Conservation (phyloP, 2,888 invertebrate genomes). For the Ophion costatus region DNA sequence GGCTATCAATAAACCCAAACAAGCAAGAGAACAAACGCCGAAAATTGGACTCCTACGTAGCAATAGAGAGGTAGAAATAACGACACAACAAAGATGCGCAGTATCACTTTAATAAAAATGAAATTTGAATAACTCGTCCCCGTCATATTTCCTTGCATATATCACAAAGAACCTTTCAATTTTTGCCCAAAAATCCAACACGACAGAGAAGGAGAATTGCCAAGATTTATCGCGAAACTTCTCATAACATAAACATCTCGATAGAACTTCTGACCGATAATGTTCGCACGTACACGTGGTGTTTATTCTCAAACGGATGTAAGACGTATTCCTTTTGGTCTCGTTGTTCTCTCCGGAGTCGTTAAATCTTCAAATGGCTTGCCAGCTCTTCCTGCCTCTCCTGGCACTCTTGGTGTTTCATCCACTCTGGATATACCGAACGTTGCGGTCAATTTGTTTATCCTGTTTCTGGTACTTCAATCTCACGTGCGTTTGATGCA, state of each 20-base stretch:
- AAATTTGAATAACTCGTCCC: no score
- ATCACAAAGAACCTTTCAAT: no score
- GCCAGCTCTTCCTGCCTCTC: conserved; percentile 56
- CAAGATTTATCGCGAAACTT: neutral
- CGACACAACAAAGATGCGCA: no score
- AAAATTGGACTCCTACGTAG: no score
- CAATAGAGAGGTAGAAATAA: no score
- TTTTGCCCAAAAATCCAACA: no score
- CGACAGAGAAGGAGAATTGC: neutral
- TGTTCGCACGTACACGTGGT: conserved; percentile 31
- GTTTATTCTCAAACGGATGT: conserved; percentile 73
- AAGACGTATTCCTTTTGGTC: conserved; percentile 23
- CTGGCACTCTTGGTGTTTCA: conserved; percentile 3
- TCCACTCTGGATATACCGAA: conserved; percentile 1
- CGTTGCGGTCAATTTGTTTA: neutral
- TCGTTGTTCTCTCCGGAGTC: conserved; percentile 73
- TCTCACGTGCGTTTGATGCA: no score
- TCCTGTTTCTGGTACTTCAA: no score
- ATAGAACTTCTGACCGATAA: conserved; percentile 29
- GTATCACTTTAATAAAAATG: no score
- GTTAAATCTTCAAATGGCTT: conserved; percentile 73
- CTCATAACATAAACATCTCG: conserved; percentile 12
- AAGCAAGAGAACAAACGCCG: no score
- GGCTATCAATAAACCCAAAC: no score
- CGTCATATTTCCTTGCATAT: no score